Evolutionary conservation across 2,113 vertebrate species (phyloP).

Genomic region (Hypocryptadius cinnamomeus): DNA sequence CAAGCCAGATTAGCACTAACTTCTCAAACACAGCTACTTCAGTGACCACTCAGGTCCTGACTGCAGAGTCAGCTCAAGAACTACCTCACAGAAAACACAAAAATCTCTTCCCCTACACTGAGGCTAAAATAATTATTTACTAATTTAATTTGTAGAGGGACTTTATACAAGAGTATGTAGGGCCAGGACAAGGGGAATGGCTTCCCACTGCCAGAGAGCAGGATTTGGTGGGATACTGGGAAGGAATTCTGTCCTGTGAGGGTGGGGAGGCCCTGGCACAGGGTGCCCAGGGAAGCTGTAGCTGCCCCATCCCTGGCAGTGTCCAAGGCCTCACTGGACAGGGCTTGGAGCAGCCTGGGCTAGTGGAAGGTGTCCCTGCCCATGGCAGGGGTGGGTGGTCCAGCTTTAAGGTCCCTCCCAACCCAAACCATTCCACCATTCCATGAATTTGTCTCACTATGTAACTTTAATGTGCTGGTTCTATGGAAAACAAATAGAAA

Average conservation of each 20-base stretch:
- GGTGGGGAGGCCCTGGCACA: neutral
- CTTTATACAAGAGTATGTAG: too few species aligned
- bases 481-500: neutral
- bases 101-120: neutral
- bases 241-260: neutral
- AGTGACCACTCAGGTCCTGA: neutral
- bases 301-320: neutral
- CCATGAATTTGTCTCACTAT: neutral
- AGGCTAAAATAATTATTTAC: neutral
- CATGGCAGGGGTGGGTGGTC: neutral
- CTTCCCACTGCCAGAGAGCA: neutral
- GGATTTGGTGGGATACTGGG: accelerated
- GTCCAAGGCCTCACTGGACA: accelerated
- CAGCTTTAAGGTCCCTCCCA: neutral
- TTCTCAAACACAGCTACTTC: neutral
- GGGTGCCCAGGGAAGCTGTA: neutral
- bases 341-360: neutral
- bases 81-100: neutral
- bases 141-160: neutral
- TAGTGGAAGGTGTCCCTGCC: neutral
- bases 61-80: neutral
- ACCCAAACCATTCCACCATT: neutral
- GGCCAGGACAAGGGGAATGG: neutral
- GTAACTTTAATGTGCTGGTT: neutral
- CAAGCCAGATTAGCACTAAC: neutral